phyloP scores from a whole-genome alignment of 2,113 vertebrate species.

The Grantiella picta region DNA sequence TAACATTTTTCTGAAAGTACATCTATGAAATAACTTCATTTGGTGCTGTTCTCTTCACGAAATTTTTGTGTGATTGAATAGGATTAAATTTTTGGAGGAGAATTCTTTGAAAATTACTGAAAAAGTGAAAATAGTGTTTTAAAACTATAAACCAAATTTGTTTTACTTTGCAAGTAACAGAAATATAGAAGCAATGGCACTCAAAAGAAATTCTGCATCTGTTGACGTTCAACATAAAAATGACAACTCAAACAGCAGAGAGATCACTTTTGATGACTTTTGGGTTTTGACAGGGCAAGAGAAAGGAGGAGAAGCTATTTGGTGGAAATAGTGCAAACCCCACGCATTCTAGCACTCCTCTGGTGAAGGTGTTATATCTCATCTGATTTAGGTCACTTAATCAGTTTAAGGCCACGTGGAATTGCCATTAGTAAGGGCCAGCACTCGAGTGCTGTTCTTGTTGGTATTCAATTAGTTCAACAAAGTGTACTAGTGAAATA shows the following conservation, averaged over 20 bases:
- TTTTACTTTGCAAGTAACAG: not conserved
- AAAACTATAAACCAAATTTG: not conserved
- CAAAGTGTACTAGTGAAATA: not conserved
- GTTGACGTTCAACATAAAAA: not conserved
- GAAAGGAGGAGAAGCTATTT: not conserved
- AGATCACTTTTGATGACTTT: not conserved
- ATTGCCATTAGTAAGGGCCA: not conserved
- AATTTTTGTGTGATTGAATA: not conserved
- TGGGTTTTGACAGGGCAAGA: not conserved
- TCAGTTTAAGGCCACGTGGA: not conserved
- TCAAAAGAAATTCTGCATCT: not conserved
- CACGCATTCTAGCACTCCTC: fast-evolving
- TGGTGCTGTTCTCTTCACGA: not conserved
- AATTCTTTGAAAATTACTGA: not conserved
- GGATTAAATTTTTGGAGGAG: not conserved
- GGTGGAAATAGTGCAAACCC: not conserved
- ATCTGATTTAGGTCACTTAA: not conserved
- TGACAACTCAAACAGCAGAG: not conserved
- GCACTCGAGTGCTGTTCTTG: not conserved
- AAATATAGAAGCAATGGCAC: not conserved
- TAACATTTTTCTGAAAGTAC: not conserved
- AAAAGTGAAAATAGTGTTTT: not conserved
- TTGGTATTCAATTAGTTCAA: not conserved
- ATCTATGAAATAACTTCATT: not conserved
- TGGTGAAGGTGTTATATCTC: not conserved